Base-by-base conservation (phyloP, 1,140 invertebrate genomes). In the Steinernema khuongi region DNA sequence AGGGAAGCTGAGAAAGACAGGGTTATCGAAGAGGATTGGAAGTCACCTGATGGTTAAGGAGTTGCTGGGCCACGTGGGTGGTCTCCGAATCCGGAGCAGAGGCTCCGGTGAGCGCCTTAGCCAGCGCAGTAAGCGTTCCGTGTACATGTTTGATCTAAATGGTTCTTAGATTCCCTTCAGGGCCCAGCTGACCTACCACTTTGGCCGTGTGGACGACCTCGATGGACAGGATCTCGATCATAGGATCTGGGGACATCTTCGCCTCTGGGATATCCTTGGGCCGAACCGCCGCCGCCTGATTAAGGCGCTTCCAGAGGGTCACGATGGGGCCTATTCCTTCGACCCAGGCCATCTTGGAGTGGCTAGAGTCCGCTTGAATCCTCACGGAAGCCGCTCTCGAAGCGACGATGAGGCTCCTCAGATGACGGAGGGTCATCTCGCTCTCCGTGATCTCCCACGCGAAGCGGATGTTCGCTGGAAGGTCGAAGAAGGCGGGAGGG, bases 381-480 rank as follows among this genome's bases (percentile, higher is more conserved):
- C 71, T n/a, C 33, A 68, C 31, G 31, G 43, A 29, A 29, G 32
- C 33, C 31, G 30, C 41, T 28, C 67, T 36, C n/a, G 68, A 72
- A 78, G 43, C 36, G 50, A 73, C 79, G 31, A 70, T 26, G 17
- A 80, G 18, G 2, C 26, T 85, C 88, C 90, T 90, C 0, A 94
- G 86, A 75, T 91, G 88, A 11, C 85, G 79, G 60, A 93, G 89
- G 11, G 91, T 88, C 68, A 88, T 85, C 30, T 86, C 85, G 69
- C 90, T 90, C 17, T 89, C 88, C 33, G 90, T 90, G 75, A 90
- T 88, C 85, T 94, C 91, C 87, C 91, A 91, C 68, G 91, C 90
- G 73, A 90, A 87, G 74, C 92, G 90, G 68, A 93, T 91, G 82
- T 94, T 94, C 68, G 90, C 89, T 0, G 93, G 92, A 14, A 94